Conservation (phyloP, 2,113 vertebrate genomes). For the Tautogolabrus adspersus region DNA sequence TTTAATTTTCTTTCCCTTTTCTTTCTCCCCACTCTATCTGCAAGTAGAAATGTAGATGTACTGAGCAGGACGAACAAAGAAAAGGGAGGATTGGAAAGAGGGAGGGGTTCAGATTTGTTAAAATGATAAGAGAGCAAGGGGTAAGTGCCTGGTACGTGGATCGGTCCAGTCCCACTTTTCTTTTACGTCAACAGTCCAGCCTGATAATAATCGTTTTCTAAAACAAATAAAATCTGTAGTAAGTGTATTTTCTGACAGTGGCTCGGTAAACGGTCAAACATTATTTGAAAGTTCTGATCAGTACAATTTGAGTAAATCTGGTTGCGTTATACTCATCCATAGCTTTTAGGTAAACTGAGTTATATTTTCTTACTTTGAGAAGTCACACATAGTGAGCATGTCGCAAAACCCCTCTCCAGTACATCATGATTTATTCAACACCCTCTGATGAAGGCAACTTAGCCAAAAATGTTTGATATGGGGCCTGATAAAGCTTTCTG, state of each 20-base stretch:
- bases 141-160: conserved; percentile 23
- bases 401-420: neutral
- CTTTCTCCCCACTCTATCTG: neutral
- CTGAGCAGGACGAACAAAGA: conserved; percentile 31
- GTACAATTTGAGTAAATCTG: no score
- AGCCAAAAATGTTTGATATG: conserved; percentile 11
- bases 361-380: neutral
- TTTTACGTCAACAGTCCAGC: conserved; percentile 34
- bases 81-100: conserved; percentile 12
- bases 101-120: conserved; percentile 33
- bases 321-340: neutral
- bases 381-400: neutral
- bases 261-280: neutral
- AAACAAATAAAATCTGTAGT: neutral
- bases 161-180: conserved; percentile 31
- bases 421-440: conserved; percentile 2
- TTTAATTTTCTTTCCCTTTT: neutral
- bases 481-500: neutral
- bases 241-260: neutral
- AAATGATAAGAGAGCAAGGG: conserved; percentile 23
- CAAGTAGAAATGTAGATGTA: neutral
- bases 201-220: conserved; percentile 19
- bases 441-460: neutral
- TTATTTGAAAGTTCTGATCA: neutral
- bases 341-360: neutral